These are phyloP conservation scores for Paraescarpia echinospica DNA, from an alignment of 1,140 invertebrate species.

Conservation along the genomic window DNA sequence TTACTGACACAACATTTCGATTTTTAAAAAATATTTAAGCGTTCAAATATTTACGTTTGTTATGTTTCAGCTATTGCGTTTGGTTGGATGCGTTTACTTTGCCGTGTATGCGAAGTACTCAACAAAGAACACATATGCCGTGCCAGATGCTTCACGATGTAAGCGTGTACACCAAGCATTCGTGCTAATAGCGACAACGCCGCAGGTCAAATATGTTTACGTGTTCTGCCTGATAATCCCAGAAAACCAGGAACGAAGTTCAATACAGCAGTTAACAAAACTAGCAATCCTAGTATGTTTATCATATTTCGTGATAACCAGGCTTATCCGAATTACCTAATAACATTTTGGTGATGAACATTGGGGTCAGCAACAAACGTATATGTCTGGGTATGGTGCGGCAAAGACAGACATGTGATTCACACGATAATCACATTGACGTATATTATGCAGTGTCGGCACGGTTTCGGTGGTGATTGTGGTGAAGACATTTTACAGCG, in stretches of 20 bases:
- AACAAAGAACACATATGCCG: conserved; percentile 15
- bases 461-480: neutral
- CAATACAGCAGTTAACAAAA: conserved; percentile 19
- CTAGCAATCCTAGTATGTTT: conserved; percentile 15
- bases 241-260: neutral
- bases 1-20: too few relatives aligned
- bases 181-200: conserved; percentile 22
- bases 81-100: conserved; percentile 30
- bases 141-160: conserved; percentile 7
- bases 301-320: conserved; percentile 24
- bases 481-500: neutral
- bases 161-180: conserved; percentile 24
- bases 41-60: too few relatives aligned
- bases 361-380: neutral
- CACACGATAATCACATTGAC: neutral
- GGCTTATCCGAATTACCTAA: conserved; percentile 28
- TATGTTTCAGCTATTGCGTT: conserved; percentile 21
- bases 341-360: conserved; percentile 21
- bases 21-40: too few relatives aligned
- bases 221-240: conserved; percentile 21
- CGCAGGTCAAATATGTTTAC: conserved; percentile 7
- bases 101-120: conserved; percentile 26
- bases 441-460: neutral
- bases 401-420: neutral
- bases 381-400: neutral